phyloP scores from a whole-genome alignment of 2,797 vertebrate genomes.

The Furcifer pardalis region DNA sequence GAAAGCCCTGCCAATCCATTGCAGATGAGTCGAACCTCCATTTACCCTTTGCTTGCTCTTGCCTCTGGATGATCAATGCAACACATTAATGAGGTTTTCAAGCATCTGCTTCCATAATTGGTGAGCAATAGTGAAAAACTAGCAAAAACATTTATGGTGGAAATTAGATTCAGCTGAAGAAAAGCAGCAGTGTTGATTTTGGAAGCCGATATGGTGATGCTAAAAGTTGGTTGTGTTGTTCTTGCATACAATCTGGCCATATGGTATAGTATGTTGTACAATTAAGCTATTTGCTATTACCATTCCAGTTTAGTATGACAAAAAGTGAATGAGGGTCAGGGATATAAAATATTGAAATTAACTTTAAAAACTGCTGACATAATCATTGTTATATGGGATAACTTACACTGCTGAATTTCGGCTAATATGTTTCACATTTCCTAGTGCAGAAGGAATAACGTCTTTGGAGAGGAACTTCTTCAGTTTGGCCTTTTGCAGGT shows the following conservation, averaged over 20 bases:
- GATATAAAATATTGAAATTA: neutral
- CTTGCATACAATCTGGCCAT: neutral
- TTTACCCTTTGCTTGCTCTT: no score
- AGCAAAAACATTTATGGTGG: neutral
- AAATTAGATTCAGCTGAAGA: neutral
- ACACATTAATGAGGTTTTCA: neutral
- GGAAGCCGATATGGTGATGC: neutral
- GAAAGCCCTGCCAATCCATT: no score
- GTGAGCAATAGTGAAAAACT: neutral
- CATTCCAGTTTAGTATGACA: neutral
- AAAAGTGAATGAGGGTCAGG: neutral
- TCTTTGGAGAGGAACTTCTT: neutral
- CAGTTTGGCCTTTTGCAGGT: neutral
- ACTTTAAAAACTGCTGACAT: no score
- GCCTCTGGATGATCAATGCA: no score
- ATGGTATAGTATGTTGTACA: neutral
- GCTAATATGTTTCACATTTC: neutral
- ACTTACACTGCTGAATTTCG: no score
- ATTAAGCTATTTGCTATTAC: neutral
- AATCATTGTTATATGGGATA: no score
- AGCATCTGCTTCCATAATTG: neutral
- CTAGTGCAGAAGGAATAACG: neutral
- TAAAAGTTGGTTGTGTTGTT: neutral
- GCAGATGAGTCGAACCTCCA: no score
- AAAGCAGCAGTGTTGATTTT: neutral